Percentiles rank a stretch among this genome's conserved stretches.
Conservation (phyloP, 1,140 invertebrate genomes). For the Zaprionus camerounensis region DNA sequence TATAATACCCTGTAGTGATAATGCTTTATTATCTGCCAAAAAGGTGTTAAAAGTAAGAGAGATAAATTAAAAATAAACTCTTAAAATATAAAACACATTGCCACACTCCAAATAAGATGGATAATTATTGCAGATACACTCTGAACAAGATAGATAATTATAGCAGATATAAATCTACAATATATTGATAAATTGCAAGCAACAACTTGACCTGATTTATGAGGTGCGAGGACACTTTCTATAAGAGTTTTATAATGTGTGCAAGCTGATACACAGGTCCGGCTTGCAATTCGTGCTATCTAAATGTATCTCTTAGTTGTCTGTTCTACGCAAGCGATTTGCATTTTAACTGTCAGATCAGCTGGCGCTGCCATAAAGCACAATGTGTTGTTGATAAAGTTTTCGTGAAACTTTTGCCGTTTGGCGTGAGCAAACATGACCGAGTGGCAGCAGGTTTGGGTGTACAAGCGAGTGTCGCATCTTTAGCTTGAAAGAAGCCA, state of each 20-base stretch:
- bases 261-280: not conserved
- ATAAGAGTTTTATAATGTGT: not conserved
- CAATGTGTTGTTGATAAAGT: not conserved
- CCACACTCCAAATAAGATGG: not conserved
- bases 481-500: conserved; percentile 18
- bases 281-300: not conserved
- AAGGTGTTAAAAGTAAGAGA: not conserved
- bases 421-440: conserved; percentile 4
- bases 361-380: not conserved
- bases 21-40: not conserved
- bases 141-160: not conserved
- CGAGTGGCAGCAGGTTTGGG: conserved; percentile 20
- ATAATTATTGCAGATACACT: not conserved
- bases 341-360: not conserved
- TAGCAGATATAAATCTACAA: not conserved
- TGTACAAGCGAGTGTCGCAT: not conserved
- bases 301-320: not conserved
- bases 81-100: not conserved
- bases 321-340: not conserved
- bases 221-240: not conserved
- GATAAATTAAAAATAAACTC: not conserved
- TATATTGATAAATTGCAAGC: not conserved
- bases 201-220: not conserved
- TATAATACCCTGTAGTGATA: not conserved
- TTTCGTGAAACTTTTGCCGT: conserved; percentile 19